Evolutionary conservation across 2,888 invertebrate genomes (phyloP), one percentile per base, ranked within the genome.

Genomic region (Xylota segnis): DNA sequence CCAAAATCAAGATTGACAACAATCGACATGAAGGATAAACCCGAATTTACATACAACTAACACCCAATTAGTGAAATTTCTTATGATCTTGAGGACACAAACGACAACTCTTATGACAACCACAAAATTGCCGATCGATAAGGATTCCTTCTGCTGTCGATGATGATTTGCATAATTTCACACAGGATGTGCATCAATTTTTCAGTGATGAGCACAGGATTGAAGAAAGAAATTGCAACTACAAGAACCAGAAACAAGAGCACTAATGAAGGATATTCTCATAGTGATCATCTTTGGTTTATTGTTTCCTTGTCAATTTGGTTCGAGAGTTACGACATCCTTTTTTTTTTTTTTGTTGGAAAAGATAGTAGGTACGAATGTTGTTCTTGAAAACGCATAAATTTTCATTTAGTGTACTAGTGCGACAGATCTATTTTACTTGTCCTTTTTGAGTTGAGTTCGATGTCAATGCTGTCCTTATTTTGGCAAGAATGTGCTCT

Each of bases 231-330:
- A 32, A 40, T 27, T 16, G 37, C 27, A 10, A 23, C 2, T n/a
- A 12, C 18, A 45, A 9, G 29, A 58, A 34, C 34, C 5, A 10
- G 14, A 59, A 65, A 72, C 72, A 79, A 78, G 70, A 56, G 63
- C 65, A 79, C 78, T 79, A 79, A 79, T 79, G 72, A 79, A 65
- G 72, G 72, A 72, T 43, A 58, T 79, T 79, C 78, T 65, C 78
- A 79, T 72, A 43, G 61, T 59, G 68, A 68, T 18, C 66, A 18
- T n/a, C 52, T 16, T 66, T 14, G 3, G 14, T 4, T 10, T 56
- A 47, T 78, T 78, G 78, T 78, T 47, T 27, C 4, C 29, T 9
- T 78, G 78, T 71, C 78, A 63, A 63, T 71, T 71, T 56, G 14
- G 54, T 63, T 29, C 37, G 47, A 78, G 54, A 78, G 54, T 78